Evolutionary conservation across 2,797 vertebrate genomes (phyloP).

Genomic region (Arrhamphus sclerolepis): DNA sequence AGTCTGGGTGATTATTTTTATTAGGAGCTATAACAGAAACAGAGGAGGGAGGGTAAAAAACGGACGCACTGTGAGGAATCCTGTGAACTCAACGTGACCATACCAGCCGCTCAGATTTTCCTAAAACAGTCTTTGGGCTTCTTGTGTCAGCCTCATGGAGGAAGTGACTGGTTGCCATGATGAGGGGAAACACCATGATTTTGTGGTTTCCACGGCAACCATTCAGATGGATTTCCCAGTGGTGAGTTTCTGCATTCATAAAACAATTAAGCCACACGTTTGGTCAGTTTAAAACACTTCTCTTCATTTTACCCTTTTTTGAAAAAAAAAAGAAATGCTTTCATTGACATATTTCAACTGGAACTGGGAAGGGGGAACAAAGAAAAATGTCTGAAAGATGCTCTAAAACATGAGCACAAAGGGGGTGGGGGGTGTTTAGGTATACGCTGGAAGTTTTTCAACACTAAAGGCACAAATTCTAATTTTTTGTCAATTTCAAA

Average conservation of each 20-base stretch:
- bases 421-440: no score
- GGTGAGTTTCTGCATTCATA: not conserved
- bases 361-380: no score
- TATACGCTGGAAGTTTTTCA: no score
- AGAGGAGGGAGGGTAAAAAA: not conserved
- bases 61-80: conserved; percentile 16
- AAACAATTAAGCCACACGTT: no score
- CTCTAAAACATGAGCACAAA: no score
- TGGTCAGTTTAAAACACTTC: no score
- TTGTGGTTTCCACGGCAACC: conserved; percentile 24
- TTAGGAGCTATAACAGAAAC: not conserved
- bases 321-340: no score
- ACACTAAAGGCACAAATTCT: not conserved
- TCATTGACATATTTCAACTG: no score
- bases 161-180: conserved; percentile 11
- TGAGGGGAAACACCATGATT: conserved; percentile 15
- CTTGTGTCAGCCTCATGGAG: not conserved
- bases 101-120: conserved; percentile 30
- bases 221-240: conserved; percentile 1
- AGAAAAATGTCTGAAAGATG: no score
- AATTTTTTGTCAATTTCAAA: not conserved
- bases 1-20: not conserved
- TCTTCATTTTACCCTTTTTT: no score
- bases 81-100: conserved; percentile 11
- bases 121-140: conserved; percentile 19